These are phyloP conservation scores for Clitarchus hookeri DNA, from an alignment of 2,888 invertebrate species.

Conservation along the genomic window DNA sequence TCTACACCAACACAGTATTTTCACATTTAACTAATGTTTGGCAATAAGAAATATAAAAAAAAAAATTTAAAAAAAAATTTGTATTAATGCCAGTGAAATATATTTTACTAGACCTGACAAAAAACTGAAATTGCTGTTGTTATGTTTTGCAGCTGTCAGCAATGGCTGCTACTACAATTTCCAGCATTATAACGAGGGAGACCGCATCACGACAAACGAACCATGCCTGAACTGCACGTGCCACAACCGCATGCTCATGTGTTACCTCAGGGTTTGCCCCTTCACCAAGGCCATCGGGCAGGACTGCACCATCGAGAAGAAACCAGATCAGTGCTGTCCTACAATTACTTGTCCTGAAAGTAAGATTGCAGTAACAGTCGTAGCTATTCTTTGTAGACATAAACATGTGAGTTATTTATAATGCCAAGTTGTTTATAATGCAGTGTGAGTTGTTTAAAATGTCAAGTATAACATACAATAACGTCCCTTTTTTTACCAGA, in stretches of 20 bases:
- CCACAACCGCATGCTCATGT: conserved; percentile 94
- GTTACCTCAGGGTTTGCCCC: conserved; percentile 90
- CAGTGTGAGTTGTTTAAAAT: no score
- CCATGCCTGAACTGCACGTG: conserved; percentile 95
- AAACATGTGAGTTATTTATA: no score
- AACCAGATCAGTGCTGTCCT: conserved; percentile 91
- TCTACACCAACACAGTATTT: no score
- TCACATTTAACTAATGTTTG: no score
- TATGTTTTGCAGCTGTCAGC: conserved; percentile 25
- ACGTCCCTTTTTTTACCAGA: no score
- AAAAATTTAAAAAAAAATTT: no score
- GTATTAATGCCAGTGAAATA: no score
- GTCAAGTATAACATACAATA: no score
- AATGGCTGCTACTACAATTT: conserved; percentile 90
- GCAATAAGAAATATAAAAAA: no score
- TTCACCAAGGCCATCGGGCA: conserved; percentile 93
- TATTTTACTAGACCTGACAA: neutral
- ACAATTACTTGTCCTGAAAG: conserved; percentile 92
- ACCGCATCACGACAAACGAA: conserved; percentile 92
- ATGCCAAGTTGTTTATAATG: no score
- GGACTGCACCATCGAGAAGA: conserved; percentile 87
- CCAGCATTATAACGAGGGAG: conserved; percentile 90
- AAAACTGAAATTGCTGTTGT: neutral
- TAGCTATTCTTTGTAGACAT: no score
- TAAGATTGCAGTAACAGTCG: conserved; percentile 54